Evolutionary conservation across 2,797 vertebrate species (phyloP).

Genomic region (Psittacula derbiana): DNA sequence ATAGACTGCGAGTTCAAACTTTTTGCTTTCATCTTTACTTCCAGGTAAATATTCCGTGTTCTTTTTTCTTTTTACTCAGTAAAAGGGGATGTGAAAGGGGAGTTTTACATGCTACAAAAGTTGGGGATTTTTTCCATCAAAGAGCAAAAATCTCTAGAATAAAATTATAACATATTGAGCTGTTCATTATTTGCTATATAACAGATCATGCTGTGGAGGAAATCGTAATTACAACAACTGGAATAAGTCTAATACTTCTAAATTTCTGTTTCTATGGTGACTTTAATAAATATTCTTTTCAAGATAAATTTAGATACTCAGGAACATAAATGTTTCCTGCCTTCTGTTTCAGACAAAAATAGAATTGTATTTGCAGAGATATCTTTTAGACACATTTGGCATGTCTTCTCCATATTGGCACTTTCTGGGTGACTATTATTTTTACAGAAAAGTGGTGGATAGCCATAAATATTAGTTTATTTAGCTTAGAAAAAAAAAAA

Average conservation of each 20-base stretch:
- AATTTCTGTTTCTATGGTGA: conserved; percentile 8
- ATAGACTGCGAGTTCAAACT: neutral
- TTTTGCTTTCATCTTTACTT: neutral
- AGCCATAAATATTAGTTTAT: neutral
- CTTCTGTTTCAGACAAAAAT: conserved; percentile 34
- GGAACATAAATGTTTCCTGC: neutral
- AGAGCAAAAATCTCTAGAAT: neutral
- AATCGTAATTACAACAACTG: neutral
- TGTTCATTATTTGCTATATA: neutral
- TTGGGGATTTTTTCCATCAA: accelerated
- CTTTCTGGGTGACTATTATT: neutral
- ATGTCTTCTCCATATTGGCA: neutral
- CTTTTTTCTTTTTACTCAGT: neutral
- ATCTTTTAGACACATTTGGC: neutral
- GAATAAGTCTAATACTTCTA: neutral
- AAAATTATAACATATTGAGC: neutral
- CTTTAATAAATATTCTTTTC: conserved; percentile 19
- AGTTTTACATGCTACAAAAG: neutral
- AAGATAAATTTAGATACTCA: conserved; percentile 7
- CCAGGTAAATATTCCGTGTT: neutral
- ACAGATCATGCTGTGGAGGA: neutral
- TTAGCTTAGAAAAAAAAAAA: neutral
- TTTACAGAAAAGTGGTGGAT: neutral
- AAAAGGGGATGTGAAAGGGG: neutral
- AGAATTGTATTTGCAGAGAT: neutral